Base-by-base conservation (phyloP, 2,113 vertebrate species). In the Pterophyllum scalare region DNA sequence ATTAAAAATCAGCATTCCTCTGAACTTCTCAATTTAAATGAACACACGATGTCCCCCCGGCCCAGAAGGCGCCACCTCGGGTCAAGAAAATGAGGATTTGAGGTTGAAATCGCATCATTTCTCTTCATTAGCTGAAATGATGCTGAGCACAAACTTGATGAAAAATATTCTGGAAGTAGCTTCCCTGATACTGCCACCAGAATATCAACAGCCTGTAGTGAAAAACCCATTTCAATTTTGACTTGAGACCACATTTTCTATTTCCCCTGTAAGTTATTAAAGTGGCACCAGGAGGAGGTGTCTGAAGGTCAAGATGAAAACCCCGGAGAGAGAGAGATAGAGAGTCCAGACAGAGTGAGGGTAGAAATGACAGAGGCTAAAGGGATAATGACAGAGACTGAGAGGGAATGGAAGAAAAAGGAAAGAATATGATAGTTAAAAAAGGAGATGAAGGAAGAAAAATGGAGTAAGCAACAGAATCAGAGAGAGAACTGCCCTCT, bases 261-360 rank as follows among this genome's bases (percentile, higher is more conserved):
- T 93, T 93, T 91, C 84, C 87, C 72, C 88, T 33, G 75, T 80
- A 88, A 82, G 89, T 90, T 92, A 93, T 93, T 92, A 93, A 91
- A 91, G 93, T 83, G 82, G 89, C 86, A 91, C 83, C 84, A 83
- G 90, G 88, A 90, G 90, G 74, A 92, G 90, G 88, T 87, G 85
- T 93, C 72, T 93, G 92, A 94, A 94, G 94, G 94, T 95, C 94
- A 93, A 90, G 82, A 92, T 88, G 91, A 91, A 91, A 93, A 88
- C 64, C 81, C 59, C 24, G 10, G 84, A 86, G 87, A 88, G 76
- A 88, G 76, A 75, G 81, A 40, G 85, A 87, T 6, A 20, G 84
- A 86, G 76, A 15, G 77, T 38, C 24, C 49, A 33, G 72, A 82
- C 62, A 40, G 81, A 76, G 28, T 4, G 83, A 59, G 77, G 17